These are phyloP conservation scores for Epinephelus awoara DNA, from an alignment of 2,797 vertebrate genomes.

Conservation along the genomic window DNA sequence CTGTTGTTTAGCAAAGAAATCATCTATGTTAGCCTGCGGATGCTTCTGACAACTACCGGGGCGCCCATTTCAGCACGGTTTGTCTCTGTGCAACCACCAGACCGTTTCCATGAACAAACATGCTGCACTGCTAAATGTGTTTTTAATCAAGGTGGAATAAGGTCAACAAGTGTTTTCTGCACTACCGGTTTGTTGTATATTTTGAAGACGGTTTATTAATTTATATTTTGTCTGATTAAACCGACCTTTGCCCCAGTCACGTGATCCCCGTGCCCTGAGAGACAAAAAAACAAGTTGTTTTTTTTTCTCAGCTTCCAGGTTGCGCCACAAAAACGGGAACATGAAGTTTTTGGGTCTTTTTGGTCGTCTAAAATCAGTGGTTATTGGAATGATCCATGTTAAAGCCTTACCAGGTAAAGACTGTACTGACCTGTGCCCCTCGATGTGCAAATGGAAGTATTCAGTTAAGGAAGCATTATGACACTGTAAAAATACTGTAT, in stretches of 20 bases:
- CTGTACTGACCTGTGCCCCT: background rate
- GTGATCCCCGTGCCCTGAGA: conserved; percentile 43
- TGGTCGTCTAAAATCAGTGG: conserved; percentile 83
- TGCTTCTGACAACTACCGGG: conserved; percentile 10
- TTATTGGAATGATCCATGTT: conserved; percentile 91
- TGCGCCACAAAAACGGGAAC: background rate
- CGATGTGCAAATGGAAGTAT: background rate
- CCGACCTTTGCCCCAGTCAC: conserved; percentile 80
- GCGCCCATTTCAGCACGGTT: conserved; percentile 25
- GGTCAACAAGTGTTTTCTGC: too few species aligned
- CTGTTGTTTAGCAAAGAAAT: conserved; percentile 2
- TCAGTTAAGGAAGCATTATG: background rate
- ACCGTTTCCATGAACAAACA: too few species aligned
- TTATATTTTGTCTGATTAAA: conserved; percentile 10
- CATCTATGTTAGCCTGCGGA: conserved; percentile 36
- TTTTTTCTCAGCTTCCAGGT: background rate
- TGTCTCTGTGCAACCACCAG: background rate
- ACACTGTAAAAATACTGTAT: background rate
- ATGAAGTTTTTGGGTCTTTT: conserved; percentile 87
- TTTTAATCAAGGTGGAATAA: accelerated
- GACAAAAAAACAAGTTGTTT: conserved; percentile 6
- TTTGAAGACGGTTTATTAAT: background rate
- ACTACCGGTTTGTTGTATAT: background rate
- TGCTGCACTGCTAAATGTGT: accelerated
- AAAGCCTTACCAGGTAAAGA: conserved; percentile 89